Percentiles rank a stretch among this genome's conserved stretches.
These are phyloP conservation scores for Cecropterus lyciades DNA, from an alignment of 1,140 invertebrate species.

Conservation along the genomic window DNA sequence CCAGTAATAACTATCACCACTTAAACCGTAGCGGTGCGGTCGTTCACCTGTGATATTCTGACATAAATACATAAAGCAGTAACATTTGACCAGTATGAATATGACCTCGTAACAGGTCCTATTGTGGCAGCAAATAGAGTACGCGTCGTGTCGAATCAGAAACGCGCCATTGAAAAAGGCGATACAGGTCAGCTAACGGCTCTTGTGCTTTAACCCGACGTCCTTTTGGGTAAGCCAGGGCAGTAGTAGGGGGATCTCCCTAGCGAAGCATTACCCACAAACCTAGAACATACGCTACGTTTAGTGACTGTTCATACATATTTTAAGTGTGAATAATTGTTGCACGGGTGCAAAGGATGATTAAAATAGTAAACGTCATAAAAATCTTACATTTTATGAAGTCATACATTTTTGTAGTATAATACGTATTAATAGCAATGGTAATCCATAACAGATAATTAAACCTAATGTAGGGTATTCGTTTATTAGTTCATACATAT, in stretches of 20 bases:
- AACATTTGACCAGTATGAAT: conserved; percentile 65
- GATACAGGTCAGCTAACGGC: conserved; percentile 77
- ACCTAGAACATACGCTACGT: conserved; percentile 9
- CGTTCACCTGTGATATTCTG: conserved; percentile 65
- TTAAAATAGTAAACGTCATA: no score
- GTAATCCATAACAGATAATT: no score
- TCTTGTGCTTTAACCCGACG: conserved; percentile 37
- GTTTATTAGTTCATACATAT: no score
- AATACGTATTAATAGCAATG: no score
- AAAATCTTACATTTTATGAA: no score
- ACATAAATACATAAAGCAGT: conserved; percentile 68
- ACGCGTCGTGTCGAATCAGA: conserved; percentile 77
- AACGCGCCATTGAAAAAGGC: conserved; percentile 72
- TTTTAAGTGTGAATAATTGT: no score
- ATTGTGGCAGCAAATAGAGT: conserved; percentile 74
- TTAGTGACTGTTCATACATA: no score
- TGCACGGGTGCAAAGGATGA: no score
- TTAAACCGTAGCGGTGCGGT: conserved; percentile 41
- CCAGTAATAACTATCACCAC: background rate
- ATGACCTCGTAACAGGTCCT: conserved; percentile 73
- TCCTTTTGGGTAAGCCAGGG: conserved; percentile 48
- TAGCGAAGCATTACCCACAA: conserved; percentile 22
- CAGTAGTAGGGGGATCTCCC: conserved; percentile 33
- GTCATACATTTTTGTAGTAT: no score
- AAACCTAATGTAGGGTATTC: no score